Conservation (phyloP, 2,888 invertebrate species). For the Aproaerema taeniolella region DNA sequence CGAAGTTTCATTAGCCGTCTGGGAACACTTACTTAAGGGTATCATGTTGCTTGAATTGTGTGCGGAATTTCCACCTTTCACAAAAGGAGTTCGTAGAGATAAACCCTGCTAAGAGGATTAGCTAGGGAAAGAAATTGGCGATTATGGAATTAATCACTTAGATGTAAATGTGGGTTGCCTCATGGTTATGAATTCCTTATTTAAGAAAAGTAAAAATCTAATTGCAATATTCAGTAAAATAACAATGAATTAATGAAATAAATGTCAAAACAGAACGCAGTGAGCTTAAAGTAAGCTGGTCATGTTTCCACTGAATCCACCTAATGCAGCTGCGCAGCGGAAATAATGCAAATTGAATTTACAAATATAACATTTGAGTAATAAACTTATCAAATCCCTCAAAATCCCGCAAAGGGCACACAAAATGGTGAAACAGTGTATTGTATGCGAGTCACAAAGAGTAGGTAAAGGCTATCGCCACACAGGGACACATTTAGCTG, state of each 20-base stretch:
- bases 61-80: constrained; percentile 36
- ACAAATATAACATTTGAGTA: constrained; percentile 3
- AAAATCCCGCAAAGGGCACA: constrained; percentile 12
- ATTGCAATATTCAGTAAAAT: too few species aligned
- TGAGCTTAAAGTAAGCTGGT: too few species aligned
- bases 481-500: constrained; percentile 34
- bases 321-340: too few species aligned
- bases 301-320: too few species aligned
- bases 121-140: constrained; percentile 28
- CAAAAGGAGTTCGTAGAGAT: constrained; percentile 29
- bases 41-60: constrained; percentile 58
- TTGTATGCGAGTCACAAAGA: constrained; percentile 13
- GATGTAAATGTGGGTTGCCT: constrained; percentile 9
- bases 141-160: constrained; percentile 14
- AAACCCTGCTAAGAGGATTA: constrained; percentile 29
- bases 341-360: constrained; percentile 5
- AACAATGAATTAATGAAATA: too few species aligned
- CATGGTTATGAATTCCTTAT: too few species aligned
- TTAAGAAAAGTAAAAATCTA: too few species aligned
- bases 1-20: constrained; percentile 67
- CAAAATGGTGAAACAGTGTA: constrained; percentile 14
- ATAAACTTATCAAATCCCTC: constrained; percentile 7
- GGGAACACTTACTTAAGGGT: constrained; percentile 57
- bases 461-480: constrained; percentile 19
- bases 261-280: too few species aligned